Conservation (phyloP, 1,140 invertebrate species). For the Trigoniulus corallinus region DNA sequence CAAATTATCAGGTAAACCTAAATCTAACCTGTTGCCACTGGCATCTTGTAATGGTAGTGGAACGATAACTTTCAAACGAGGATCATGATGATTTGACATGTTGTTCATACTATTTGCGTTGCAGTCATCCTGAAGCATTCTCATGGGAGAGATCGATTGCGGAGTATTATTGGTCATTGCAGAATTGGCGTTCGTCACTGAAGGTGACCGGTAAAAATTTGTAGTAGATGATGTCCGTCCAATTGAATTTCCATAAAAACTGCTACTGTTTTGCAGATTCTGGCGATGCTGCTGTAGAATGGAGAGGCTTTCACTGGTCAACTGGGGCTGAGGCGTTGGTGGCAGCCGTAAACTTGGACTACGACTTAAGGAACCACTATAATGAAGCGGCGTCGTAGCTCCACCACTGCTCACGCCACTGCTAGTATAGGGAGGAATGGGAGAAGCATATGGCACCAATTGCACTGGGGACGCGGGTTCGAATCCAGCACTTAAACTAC, state of each 20-base stretch:
- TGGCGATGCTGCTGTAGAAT: neutral
- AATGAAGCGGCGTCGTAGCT: neutral
- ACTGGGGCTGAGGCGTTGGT: neutral
- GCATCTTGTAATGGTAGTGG: too few species aligned
- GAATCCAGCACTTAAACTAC: constrained; percentile 7
- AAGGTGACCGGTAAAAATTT: neutral
- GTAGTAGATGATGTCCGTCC: neutral
- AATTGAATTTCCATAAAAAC: neutral
- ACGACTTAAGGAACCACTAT: neutral
- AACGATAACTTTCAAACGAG: neutral
- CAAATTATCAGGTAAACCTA: too few species aligned
- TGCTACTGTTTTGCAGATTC: neutral
- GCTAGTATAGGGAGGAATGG: constrained; percentile 18
- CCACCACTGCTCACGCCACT: too few species aligned
- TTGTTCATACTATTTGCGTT: too few species aligned
- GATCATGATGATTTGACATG: neutral
- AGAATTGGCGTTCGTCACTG: too few species aligned
- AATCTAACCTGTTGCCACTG: too few species aligned
- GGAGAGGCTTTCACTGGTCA: neutral
- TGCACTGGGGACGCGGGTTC: constrained; percentile 14
- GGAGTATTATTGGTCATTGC: too few species aligned
- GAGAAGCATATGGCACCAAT: constrained; percentile 21
- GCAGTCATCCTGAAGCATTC: too few species aligned
- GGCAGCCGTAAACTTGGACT: constrained; percentile 1
- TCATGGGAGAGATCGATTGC: too few species aligned